Evolutionary conservation across 2,113 vertebrate genomes (phyloP).

Genomic region (Lepus americanus): DNA sequence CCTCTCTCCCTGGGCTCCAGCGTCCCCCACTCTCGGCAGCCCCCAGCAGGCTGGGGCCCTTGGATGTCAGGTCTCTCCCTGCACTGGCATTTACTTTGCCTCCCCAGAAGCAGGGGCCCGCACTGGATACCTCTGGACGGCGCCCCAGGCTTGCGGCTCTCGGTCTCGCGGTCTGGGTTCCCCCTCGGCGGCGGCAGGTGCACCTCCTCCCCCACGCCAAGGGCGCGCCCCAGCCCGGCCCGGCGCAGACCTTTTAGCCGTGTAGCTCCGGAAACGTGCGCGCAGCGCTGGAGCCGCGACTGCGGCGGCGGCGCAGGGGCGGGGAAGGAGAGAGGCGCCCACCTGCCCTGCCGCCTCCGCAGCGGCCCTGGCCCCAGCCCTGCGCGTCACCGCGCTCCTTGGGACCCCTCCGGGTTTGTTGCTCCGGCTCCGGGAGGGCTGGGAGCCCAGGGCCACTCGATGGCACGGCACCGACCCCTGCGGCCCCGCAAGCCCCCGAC

Average conservation of each 20-base stretch:
- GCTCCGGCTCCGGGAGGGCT: neutral
- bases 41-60: neutral
- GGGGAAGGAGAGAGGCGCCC: slow-evolving; percentile 42
- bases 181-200: neutral
- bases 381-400: slow-evolving; percentile 38
- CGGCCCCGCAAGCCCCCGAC: neutral
- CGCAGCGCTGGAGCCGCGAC: slow-evolving; percentile 14
- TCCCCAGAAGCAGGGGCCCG: neutral
- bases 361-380: slow-evolving; percentile 1
- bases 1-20: neutral
- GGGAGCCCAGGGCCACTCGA: neutral
- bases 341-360: slow-evolving; percentile 54
- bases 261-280: neutral
- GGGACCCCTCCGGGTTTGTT: neutral
- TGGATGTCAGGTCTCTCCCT: neutral
- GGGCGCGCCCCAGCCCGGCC: neutral
- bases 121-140: neutral
- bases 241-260: neutral
- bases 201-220: neutral
- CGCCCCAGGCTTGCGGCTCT: neutral
- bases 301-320: slow-evolving; percentile 4
- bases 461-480: neutral
- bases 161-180: neutral
- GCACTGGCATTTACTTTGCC: neutral
- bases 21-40: neutral